Percentiles rank a stretch among this genome's conserved stretches.
phyloP scores from a whole-genome alignment of 2,797 vertebrate species.

The Malacoraja senta region DNA sequence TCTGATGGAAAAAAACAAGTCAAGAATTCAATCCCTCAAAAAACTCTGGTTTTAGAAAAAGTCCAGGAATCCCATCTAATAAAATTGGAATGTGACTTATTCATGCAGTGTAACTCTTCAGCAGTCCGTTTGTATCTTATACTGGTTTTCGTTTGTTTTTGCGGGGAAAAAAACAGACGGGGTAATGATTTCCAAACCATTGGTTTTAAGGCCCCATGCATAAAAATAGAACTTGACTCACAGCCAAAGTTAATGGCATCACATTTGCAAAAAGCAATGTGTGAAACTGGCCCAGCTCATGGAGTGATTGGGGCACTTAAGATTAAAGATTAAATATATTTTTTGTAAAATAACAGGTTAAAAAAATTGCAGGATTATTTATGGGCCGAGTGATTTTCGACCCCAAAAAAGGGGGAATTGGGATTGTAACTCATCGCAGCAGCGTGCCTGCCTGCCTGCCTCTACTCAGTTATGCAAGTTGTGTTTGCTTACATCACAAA shows the following conservation, averaged over 20 bases:
- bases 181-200: slow-evolving; percentile 28
- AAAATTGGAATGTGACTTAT: neutral
- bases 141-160: neutral
- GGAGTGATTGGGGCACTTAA: neutral
- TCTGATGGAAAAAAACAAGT: neutral
- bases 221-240: neutral
- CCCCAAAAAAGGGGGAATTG: neutral
- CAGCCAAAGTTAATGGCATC: neutral
- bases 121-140: neutral
- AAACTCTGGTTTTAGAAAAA: neutral
- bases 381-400: neutral
- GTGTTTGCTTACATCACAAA: slow-evolving; percentile 21
- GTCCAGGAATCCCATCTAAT: neutral
- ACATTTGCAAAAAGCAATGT: neutral
- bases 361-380: neutral
- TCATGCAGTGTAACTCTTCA: neutral
- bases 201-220: neutral
- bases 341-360: neutral
- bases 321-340: no score
- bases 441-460: no score
- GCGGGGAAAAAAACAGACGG: neutral
- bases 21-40: neutral
- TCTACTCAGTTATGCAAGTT: neutral
- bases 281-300: neutral
- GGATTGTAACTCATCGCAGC: neutral